Conservation (phyloP, 2,797 vertebrate species). For the Neosilurus hyrtlii region DNA sequence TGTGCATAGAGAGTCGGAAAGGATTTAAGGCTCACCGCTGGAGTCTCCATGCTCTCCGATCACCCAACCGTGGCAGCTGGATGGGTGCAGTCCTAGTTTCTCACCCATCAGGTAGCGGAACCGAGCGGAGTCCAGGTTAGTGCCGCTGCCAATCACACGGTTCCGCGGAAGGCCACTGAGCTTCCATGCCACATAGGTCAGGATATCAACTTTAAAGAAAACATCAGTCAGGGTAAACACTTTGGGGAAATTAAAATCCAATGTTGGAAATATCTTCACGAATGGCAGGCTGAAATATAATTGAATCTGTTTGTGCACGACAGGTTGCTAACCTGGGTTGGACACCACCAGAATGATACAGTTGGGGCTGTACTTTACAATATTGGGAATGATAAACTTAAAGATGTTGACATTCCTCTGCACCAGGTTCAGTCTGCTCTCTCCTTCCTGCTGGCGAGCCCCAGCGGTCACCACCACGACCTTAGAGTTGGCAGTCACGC, state of each 20-base stretch:
- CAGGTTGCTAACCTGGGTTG: constrained; percentile 83
- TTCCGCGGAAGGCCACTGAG: constrained; percentile 94
- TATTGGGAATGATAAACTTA: constrained; percentile 96
- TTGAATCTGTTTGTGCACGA: neutral
- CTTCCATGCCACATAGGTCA: constrained; percentile 98
- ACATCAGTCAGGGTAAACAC: neutral
- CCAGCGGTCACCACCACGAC: constrained; percentile 94
- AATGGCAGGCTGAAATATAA: neutral
- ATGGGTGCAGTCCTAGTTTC: constrained; percentile 83
- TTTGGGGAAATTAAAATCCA: too few species aligned
- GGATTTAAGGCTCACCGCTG: constrained; percentile 81
- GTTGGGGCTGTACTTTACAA: constrained; percentile 95
- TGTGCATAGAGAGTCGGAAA: neutral
- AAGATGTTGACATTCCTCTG: constrained; percentile 98
- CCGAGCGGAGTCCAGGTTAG: constrained; percentile 93
- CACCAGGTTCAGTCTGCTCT: constrained; percentile 95
- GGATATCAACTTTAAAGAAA: constrained; percentile 85
- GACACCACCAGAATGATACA: constrained; percentile 92
- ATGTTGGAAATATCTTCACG: neutral
- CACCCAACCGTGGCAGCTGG: constrained; percentile 94
- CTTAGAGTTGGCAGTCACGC: constrained; percentile 90
- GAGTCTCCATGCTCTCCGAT: constrained; percentile 96
- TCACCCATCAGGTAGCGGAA: constrained; percentile 96
- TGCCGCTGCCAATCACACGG: constrained; percentile 93
- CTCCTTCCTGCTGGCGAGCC: constrained; percentile 94